Evolutionary conservation across 2,797 vertebrate genomes (phyloP).

Genomic region (Cercopithecus hamlyni): DNA sequence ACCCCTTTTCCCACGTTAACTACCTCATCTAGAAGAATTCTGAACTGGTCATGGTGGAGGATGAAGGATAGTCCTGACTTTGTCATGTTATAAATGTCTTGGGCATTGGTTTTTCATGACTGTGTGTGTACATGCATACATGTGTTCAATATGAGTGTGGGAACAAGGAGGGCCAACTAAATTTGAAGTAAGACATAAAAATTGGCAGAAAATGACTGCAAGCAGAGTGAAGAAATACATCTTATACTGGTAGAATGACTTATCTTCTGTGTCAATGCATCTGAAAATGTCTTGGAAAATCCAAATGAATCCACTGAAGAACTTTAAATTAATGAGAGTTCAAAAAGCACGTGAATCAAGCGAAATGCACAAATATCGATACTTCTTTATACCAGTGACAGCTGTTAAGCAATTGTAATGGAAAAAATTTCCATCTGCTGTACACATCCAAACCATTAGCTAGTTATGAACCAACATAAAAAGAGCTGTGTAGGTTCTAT

Average conservation of each 20-base stretch:
- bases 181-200: not conserved
- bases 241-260: not conserved
- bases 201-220: not conserved
- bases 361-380: not conserved
- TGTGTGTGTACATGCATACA: not conserved
- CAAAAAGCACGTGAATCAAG: not conserved
- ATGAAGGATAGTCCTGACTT: not conserved
- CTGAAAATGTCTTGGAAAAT: not conserved
- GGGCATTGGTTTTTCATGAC: not conserved
- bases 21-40: not conserved
- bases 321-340: constrained; percentile 12
- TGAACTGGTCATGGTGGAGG: not conserved
- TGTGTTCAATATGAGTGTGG: not conserved
- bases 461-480: not conserved
- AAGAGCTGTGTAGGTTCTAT: not conserved
- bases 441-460: not conserved
- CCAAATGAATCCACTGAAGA: not conserved
- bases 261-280: not conserved
- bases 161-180: not conserved
- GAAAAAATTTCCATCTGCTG: not conserved
- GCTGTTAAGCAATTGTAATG: not conserved
- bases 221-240: not conserved
- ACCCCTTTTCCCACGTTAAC: not conserved
- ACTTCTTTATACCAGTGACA: not conserved
- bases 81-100: not conserved